Base-by-base conservation (phyloP, 2,113 vertebrate species). In the Columbina picui region DNA sequence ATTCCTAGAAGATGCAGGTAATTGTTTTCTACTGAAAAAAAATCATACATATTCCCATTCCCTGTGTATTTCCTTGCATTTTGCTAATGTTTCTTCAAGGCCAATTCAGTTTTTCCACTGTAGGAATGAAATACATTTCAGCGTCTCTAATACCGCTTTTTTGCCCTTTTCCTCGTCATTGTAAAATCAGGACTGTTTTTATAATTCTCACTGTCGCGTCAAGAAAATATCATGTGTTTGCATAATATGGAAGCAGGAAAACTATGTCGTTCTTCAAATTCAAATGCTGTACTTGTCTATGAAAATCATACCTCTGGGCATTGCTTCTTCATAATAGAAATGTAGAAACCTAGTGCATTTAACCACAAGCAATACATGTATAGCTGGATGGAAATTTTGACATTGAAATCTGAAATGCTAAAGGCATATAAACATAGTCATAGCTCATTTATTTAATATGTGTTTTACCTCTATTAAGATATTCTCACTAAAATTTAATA, bases 1-100 rank as follows among this genome's bases (percentile, higher is more conserved):
- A 97, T 95, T 67, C 79, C 75, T 96, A 89, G 90, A 96, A 89
- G 79, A 92, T 97, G 95, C 97, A 98, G 98, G 98, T 98, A 98
- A 97, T 52, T 64, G n/a, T 52, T 92, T 92, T 41, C 57, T 88
- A 68, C 45, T 78, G n/a, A 69, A 93, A 79, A 75, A 73, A 55
- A 39, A 23, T 4, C 1, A 8, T 32, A 55, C 49, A n/a, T 45
- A 18, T 64, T 59, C 36, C 21, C 65, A 56, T 70, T 88, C 50
- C 29, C 12, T 86, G 2, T 68, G 4, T 55, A 17, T 91, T 93
- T 90, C 49, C 43, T n/a, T 93, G 19, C 6, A 56, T 36, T 56
- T 93, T 60, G 43, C 21, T 90, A 7, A 59, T 78, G 29, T 71
- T 90, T 90, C 43, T 71, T 78, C 50, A 89, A 90, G 36, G 12